A percentile compares a stretch with the other conserved stretches of the same genome.
Evolutionary conservation across 1,140 invertebrate species (phyloP).

Genomic region (Trissolcus basalis): DNA sequence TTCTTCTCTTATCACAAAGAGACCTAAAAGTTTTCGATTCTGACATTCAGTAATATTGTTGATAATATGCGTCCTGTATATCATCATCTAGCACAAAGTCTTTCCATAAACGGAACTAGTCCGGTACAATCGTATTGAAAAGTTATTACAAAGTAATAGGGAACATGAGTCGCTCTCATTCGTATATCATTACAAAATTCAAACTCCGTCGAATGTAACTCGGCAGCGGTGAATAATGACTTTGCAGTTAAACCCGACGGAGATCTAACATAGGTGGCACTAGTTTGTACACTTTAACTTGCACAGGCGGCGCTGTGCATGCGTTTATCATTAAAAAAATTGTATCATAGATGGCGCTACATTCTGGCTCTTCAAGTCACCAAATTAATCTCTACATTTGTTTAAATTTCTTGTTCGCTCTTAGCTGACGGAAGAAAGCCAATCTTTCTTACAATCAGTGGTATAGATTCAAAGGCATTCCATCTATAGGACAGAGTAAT

Average conservation of each 20-base stretch:
- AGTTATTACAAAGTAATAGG: constrained; percentile 67
- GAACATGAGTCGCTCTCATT: constrained; percentile 64
- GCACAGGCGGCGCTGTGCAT: constrained; percentile 4
- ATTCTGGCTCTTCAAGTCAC: background rate
- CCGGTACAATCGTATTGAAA: constrained; percentile 51
- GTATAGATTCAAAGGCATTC: too few species aligned
- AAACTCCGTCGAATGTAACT: constrained; percentile 28
- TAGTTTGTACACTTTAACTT: constrained; percentile 46
- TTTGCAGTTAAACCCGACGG: constrained; percentile 37
- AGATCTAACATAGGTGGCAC: constrained; percentile 47
- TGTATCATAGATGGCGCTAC: constrained; percentile 15
- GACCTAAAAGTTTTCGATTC: constrained; percentile 60
- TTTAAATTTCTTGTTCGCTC: background rate
- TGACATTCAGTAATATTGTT: constrained; percentile 58
- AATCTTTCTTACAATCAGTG: too few species aligned
- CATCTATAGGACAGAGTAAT: too few species aligned
- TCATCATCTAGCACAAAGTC: constrained; percentile 61
- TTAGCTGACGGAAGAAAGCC: background rate
- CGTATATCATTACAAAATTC: constrained; percentile 45
- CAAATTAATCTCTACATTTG: background rate
- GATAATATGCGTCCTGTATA: constrained; percentile 27
- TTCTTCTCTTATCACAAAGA: constrained; percentile 61
- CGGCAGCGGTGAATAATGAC: constrained; percentile 28
- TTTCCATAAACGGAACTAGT: constrained; percentile 68
- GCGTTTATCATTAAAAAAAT: too few species aligned